Conservation (phyloP, 2,113 vertebrate genomes). For the Dunckerocampus dactyliophorus region DNA sequence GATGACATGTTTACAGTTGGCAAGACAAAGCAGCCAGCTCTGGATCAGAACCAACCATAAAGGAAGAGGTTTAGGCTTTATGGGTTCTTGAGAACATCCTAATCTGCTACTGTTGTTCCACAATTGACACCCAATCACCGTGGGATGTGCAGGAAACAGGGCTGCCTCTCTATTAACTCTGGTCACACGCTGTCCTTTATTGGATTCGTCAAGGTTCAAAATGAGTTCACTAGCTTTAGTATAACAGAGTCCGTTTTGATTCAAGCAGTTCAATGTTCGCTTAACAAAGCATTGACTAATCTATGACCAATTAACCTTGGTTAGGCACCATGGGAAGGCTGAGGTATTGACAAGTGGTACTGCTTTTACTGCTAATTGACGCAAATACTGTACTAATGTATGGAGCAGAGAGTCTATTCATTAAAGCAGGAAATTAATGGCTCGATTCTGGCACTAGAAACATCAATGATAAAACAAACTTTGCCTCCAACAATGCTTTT, state of each 20-base stretch:
- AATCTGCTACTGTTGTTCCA: constrained; percentile 22
- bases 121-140: constrained; percentile 49
- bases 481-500: neutral
- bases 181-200: constrained; percentile 15
- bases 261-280: constrained; percentile 20
- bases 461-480: neutral
- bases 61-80: constrained; percentile 26
- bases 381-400: constrained; percentile 14
- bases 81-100: constrained; percentile 24
- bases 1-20: constrained; percentile 21
- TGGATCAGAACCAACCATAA: constrained; percentile 29
- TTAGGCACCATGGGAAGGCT: constrained; percentile 4
- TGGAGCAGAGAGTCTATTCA: constrained; percentile 8
- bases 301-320: constrained; percentile 20
- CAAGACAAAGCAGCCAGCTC: constrained; percentile 22
- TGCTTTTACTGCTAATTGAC: constrained; percentile 8
- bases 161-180: constrained; percentile 13
- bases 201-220: constrained; percentile 15
- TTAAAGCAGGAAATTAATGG: constrained; percentile 10
- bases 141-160: constrained; percentile 22
- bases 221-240: constrained; percentile 13
- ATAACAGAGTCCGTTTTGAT: constrained; percentile 21
- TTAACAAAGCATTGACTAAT: constrained; percentile 29
- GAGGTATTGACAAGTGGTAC: constrained; percentile 21
- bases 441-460: neutral